Base-by-base conservation (phyloP, 2,113 vertebrate genomes). In the Aphyosemion australe region DNA sequence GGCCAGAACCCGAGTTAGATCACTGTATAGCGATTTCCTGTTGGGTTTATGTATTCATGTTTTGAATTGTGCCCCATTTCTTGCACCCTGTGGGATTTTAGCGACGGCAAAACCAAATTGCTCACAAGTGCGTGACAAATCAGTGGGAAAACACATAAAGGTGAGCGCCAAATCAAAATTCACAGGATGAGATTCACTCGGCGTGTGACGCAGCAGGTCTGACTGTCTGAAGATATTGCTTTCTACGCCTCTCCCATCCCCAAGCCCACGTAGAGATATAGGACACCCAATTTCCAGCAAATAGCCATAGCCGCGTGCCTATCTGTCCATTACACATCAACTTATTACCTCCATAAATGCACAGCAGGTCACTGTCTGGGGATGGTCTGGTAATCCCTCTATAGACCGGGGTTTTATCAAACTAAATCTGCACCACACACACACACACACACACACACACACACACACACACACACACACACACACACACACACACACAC, bases 321-420 rank as follows among this genome's bases (percentile, higher is more conserved):
- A 72, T 85, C 83, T 75, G 82, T 85, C 73, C 79, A 74, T 76
- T 72, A 82, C 69, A 85, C 85, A 84, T 85, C 85, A 89, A 80
- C 72, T 68, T 88, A 87, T 87, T 87, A 83, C 86, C 78, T 74
- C 86, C 83, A 80, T 83, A 90, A 89, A 90, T 87, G 79, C 87
- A 82, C 87, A 85, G 84, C 86, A 68, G 87, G 87, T 59, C 63
- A 83, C 81, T 79, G 87, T 90, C 87, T 90, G 86, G 84, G 84
- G 76, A 80, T 77, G 65, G 79, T 66, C 75, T 67, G 76, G 79
- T 89, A 90, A 90, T 89, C 89, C 84, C 61, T 76, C 86, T 82
- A 84, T 88, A 88, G 84, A 84, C 82, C 52, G 47, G 71, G 85
- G 72, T 86, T 85, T 89, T 88, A 85, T 87, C 83, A 77, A 85